A percentile compares a stretch with the other conserved stretches of the same genome.
These are phyloP conservation scores for Dusona sp. DNA, from an alignment of 2,888 invertebrate species.

Conservation along the genomic window DNA sequence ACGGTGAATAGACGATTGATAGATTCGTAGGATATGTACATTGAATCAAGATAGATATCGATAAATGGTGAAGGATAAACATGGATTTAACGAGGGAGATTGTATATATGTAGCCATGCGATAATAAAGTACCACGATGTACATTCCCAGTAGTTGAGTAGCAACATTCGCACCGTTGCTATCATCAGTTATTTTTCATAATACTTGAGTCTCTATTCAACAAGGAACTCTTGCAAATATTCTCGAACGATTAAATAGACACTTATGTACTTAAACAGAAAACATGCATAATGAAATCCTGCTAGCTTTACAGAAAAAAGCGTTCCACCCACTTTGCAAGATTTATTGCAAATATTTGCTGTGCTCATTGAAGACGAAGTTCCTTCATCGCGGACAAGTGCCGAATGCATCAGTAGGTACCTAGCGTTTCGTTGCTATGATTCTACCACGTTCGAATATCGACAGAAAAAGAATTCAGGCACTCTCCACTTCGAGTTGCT, in stretches of 20 bases:
- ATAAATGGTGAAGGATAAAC: constrained; percentile 43
- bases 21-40: constrained; percentile 31
- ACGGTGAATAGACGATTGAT: constrained; percentile 42
- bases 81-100: constrained; percentile 43
- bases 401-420: constrained; percentile 1
- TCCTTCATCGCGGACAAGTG: neutral
- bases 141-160: neutral
- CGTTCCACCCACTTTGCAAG: neutral
- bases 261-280: neutral
- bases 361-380: constrained; percentile 1
- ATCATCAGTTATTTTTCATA: constrained; percentile 22
- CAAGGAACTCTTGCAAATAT: neutral
- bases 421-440: neutral
- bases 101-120: constrained; percentile 2
- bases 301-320: neutral
- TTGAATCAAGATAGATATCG: constrained; percentile 45
- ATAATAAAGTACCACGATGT: constrained; percentile 33
- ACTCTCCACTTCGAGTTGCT: constrained; percentile 17
- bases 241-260: neutral
- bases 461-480: constrained; percentile 12
- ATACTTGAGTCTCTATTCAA: constrained; percentile 4
- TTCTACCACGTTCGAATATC: neutral
- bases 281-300: neutral
- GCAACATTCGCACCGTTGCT: constrained; percentile 2
- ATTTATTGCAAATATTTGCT: constrained; percentile 22